These are phyloP conservation scores for Etheostoma spectabile DNA, from an alignment of 2,113 vertebrate genomes.

Conservation along the genomic window DNA sequence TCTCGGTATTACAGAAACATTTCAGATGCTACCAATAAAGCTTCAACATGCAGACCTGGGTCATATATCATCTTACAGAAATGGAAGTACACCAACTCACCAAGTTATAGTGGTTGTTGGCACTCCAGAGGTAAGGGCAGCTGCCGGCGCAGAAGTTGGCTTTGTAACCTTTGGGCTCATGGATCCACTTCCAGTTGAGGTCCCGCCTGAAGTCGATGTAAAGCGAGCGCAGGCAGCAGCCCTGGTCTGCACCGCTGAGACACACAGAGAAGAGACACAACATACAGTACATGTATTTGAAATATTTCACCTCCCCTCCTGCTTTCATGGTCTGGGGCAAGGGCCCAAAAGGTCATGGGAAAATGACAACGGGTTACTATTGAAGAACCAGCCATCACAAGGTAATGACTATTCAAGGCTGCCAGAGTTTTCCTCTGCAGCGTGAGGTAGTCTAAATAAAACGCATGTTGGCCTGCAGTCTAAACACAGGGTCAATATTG, in stretches of 20 bases:
- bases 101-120: constrained; percentile 88
- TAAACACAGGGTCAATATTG: constrained; percentile 68
- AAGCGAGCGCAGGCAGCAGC: constrained; percentile 86
- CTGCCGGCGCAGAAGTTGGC: constrained; percentile 88
- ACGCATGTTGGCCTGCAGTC: constrained; percentile 59
- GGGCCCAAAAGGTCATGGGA: constrained; percentile 65
- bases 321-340: constrained; percentile 25
- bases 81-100: constrained; percentile 62
- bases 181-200: constrained; percentile 90
- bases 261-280: constrained; percentile 41
- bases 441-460: constrained; percentile 73
- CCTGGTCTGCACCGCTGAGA: constrained; percentile 80
- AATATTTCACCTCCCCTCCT: constrained; percentile 35
- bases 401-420: constrained; percentile 51
- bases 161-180: constrained; percentile 87
- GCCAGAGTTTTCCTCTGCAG: constrained; percentile 64
- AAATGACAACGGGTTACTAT: constrained; percentile 57
- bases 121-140: constrained; percentile 88
- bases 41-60: not conserved
- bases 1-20: too few species aligned
- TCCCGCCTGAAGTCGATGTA: constrained; percentile 89
- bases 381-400: constrained; percentile 50
- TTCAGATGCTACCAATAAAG: too few species aligned
- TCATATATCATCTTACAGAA: not conserved
- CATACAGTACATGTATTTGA: constrained; percentile 1